Conservation (phyloP, 2,888 invertebrate genomes). For the Himalopsyche kuldschensis region DNA sequence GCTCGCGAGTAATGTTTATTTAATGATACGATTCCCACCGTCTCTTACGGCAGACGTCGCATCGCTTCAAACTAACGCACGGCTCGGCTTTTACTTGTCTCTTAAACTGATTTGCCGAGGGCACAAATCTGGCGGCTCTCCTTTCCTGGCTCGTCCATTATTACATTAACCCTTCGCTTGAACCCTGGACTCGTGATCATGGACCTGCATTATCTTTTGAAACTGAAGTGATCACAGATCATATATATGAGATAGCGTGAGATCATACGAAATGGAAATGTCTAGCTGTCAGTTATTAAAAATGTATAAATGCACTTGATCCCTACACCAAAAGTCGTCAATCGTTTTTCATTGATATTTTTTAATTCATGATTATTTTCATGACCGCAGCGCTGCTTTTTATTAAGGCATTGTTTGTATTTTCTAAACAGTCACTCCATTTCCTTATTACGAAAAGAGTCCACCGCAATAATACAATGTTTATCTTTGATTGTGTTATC, state of each 20-base stretch:
- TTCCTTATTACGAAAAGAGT: too few relatives aligned
- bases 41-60: neutral
- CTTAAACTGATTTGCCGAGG: neutral
- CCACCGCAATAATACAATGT: too few relatives aligned
- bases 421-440: too few relatives aligned
- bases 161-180: neutral
- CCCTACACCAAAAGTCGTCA: too few relatives aligned
- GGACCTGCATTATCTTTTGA: neutral
- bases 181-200: neutral
- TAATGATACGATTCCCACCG: slow-evolving; percentile 1
- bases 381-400: too few relatives aligned
- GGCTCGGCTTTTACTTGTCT: neutral
- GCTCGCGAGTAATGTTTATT: neutral
- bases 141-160: neutral
- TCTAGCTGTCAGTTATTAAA: neutral
- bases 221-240: neutral
- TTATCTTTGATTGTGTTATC: too few relatives aligned
- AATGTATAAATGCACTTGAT: neutral
- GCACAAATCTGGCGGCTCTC: neutral
- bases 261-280: neutral
- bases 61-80: neutral
- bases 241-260: neutral
- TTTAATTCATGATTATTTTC: too few relatives aligned
- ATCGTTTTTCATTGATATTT: too few relatives aligned
- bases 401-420: too few relatives aligned